A percentile compares a stretch with the other conserved stretches of the same genome.
These are phyloP conservation scores for Artibeus lituratus DNA, from an alignment of 2,797 vertebrate genomes.

Conservation along the genomic window DNA sequence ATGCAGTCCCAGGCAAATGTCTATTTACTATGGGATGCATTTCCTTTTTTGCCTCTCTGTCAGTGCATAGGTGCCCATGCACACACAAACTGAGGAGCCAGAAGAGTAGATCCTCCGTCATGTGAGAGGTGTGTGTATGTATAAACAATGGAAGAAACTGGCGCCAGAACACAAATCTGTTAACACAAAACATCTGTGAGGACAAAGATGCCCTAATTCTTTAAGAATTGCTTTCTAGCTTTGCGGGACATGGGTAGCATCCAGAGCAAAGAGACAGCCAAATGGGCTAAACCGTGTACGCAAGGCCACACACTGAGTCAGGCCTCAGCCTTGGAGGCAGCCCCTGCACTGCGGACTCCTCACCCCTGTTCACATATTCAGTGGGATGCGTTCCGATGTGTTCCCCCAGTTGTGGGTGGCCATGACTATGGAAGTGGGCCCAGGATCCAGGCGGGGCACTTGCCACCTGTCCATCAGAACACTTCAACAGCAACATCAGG, in stretches of 20 bases:
- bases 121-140: background rate
- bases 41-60: background rate
- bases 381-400: accelerated
- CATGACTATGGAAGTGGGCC: background rate
- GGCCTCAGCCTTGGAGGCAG: background rate
- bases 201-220: background rate
- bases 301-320: background rate
- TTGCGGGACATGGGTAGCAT: accelerated
- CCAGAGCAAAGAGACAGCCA: background rate
- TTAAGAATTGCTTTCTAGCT: background rate
- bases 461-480: background rate
- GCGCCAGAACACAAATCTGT: background rate
- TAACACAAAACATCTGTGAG: background rate
- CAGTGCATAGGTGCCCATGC: accelerated
- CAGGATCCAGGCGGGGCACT: background rate
- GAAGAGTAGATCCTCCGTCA: background rate
- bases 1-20: background rate
- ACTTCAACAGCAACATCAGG: background rate
- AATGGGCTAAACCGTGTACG: background rate
- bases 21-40: background rate
- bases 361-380: background rate
- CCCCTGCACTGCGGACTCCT: accelerated
- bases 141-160: background rate
- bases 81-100: background rate
- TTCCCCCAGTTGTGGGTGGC: background rate